Evolutionary conservation across 2,888 invertebrate genomes (phyloP), one percentile per base, ranked within the genome.

Genomic region (Lasioglossum malachurum): DNA sequence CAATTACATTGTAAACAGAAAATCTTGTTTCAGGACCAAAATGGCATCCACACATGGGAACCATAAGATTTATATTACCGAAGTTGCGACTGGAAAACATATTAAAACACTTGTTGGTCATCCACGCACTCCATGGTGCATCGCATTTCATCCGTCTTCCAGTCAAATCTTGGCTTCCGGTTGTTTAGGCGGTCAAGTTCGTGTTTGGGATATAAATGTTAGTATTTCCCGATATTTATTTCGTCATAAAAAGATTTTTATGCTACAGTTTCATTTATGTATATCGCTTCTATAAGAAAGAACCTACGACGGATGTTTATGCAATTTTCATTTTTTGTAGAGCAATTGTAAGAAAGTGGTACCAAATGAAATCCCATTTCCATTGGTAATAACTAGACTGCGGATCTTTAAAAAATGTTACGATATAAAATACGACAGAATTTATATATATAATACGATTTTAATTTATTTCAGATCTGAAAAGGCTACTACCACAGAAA

Each of bases 31-130:
- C 93, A 97, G 98, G 88, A 97, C 97, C 16, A 97, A 97, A 96
- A 97, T 98, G 77, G 98, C 98, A 73, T 98, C 98, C 12, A 98
- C 98, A 1, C 98, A 98, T 96, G 98, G 98, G 35, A 98, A 98
- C 95, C 98, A 98, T 94, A 97, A 97, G 94, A 97, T 98, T 53
- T 98, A 98, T 94, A 97, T 98, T 46, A 98, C 97, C 27, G 98
- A 98, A 93, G 95, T 98, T 67, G 96, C 97, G 35, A 98, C 97
- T 92, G 98, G 98, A 0, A 97, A 97, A 94, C 97, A 98, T 93
- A 96, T 98, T 41, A 97, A 97, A 91, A 97, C 97, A 64, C 95
- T 98, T 79, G 96, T 97, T 60, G 98, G 98, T 0, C 98, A 98
- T 95, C 98, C 98, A 2, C 96, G 98, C 57, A 98, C 98, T 23